These are phyloP conservation scores for Junonia oenone DNA, from an alignment of 2,888 invertebrate species.

Conservation along the genomic window DNA sequence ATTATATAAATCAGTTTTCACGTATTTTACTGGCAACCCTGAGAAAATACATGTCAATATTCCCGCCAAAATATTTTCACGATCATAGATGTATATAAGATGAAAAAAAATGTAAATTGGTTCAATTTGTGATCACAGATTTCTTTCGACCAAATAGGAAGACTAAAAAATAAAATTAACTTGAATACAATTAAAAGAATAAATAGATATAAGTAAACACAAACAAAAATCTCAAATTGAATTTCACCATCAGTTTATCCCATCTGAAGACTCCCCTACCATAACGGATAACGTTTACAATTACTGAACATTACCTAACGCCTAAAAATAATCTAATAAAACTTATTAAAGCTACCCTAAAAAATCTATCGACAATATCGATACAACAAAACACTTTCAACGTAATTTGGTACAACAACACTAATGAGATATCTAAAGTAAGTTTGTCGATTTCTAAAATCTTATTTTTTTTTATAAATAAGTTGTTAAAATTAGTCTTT, in stretches of 20 bases:
- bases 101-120: too few relatives aligned
- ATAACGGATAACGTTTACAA: background rate
- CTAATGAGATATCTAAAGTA: conserved; percentile 10
- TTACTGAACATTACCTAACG: background rate
- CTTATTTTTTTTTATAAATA: conserved; percentile 18
- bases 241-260: background rate
- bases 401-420: conserved; percentile 23
- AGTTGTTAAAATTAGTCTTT: conserved; percentile 21
- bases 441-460: conserved; percentile 19
- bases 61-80: too few relatives aligned
- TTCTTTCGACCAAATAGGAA: too few relatives aligned
- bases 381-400: conserved; percentile 16
- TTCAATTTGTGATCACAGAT: too few relatives aligned
- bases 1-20: too few relatives aligned
- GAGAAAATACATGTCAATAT: too few relatives aligned
- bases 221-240: background rate
- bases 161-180: too few relatives aligned
- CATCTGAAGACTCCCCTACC: background rate
- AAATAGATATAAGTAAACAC: background rate
- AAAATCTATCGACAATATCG: conserved; percentile 4
- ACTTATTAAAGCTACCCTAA: conserved; percentile 14
- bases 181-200: background rate
- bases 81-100: too few relatives aligned
- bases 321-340: conserved; percentile 4
- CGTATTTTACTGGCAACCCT: too few relatives aligned